Evolutionary conservation across 2,888 invertebrate genomes (phyloP).

Genomic region (Allophyes oxyacanthae): DNA sequence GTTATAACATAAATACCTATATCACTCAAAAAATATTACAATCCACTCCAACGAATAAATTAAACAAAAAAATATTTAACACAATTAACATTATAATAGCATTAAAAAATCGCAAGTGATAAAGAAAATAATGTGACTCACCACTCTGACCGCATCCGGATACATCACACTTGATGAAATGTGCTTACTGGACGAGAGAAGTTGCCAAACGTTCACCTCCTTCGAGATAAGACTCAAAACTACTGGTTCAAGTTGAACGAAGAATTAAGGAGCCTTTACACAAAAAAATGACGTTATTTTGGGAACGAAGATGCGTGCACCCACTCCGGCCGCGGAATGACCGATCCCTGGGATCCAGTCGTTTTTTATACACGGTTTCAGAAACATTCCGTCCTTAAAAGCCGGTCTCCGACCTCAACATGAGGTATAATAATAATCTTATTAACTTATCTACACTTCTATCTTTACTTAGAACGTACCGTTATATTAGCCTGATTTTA

Average conservation of each 20-base stretch:
- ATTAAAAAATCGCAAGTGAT: conserved; percentile 33
- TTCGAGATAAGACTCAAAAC: conserved; percentile 63
- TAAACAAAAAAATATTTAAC: not conserved
- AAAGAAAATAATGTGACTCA: conserved; percentile 59
- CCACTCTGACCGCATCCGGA: conserved; percentile 71
- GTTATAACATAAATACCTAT: no score
- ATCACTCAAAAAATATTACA: not conserved
- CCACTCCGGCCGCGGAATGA: conserved; percentile 83
- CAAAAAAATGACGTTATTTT: conserved; percentile 70
- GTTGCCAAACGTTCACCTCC: conserved; percentile 68
- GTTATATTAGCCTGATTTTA: conserved; percentile 84
- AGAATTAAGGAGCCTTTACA: conserved; percentile 65
- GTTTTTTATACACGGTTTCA: conserved; percentile 88
- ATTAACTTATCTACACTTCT: conserved; percentile 88
- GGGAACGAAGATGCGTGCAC: conserved; percentile 82
- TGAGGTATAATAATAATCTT: conserved; percentile 87
- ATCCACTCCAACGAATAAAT: not conserved
- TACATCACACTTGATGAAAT: conserved; percentile 69
- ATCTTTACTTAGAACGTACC: conserved; percentile 88
- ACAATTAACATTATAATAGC: not conserved
- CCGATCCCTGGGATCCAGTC: conserved; percentile 81
- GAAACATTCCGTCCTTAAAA: conserved; percentile 86
- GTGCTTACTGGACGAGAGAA: conserved; percentile 58
- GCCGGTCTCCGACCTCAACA: conserved; percentile 84
- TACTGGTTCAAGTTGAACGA: conserved; percentile 60